Evolutionary conservation across 2,797 vertebrate species (phyloP), one percentile per base, ranked within the genome.

Genomic region (Tamandua tetradactyla): DNA sequence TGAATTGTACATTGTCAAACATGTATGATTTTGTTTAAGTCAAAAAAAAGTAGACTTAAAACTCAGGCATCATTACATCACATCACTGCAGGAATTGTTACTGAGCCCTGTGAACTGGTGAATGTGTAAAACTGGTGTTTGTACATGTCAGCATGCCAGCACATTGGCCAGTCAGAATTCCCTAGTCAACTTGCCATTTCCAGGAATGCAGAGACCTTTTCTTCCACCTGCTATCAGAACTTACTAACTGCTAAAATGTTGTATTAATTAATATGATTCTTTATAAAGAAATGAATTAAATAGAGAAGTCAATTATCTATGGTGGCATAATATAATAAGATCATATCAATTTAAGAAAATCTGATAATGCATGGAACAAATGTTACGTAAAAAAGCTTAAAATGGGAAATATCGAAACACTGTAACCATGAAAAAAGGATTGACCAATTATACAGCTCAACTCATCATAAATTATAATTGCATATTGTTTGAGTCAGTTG

Each of bases 341-440:
- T 27, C 20, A 11, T 18, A 15, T 7, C 40, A 27, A 61, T 37
- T 11, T 23, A 17, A 72, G 37, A n/a, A 18, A 15, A 20, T 74
- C 83, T 25, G 57, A 62, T 40, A 11, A 5, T 6, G 47, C 22
- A 1, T 15, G 7, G 57, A 7, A n/a, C 42, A 35, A 2, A 35
- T 0, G 11, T 23, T 4, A n/a, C 1, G 1, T 44, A 23, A 5
- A 49, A 64, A 66, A 17, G 13, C 14, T 1, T 25, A 17, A 23
- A 47, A 12, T 42, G 12, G 66, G 35, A 37, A n/a, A 66, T 14
- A 7, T 30, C 35, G n/a, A 37, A 35, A 84, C 9, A 3, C 47
- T 10, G 9, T 11, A 3, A 37, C 7, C 49, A 6, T 0, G 5
- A 27, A 75, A 64, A 25, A 9, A 18, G 3, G 27, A 15, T 37